Evolutionary conservation across 92 coral and sea anemone genomes (phyloP).

Genomic region (Nematostella vectensis): DNA sequence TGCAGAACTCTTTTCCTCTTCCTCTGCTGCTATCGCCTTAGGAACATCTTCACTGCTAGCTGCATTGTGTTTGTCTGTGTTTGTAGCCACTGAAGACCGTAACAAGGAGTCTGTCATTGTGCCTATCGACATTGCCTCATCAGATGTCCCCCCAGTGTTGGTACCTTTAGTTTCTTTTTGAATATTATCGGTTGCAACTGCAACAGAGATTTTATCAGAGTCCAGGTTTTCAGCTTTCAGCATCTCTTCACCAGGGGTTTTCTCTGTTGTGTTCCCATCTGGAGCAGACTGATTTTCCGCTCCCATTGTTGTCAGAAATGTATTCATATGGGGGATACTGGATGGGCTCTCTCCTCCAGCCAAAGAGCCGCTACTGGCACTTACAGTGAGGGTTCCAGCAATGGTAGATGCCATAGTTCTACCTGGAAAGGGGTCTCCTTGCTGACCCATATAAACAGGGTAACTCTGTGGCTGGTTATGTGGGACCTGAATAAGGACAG

Average conservation of each 20-base stretch:
- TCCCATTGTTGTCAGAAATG: conserved; percentile 58
- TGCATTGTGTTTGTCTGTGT: conserved; percentile 18
- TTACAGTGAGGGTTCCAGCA: conserved; percentile 4
- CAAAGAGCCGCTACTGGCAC: conserved; percentile 12
- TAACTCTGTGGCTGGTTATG: conserved; percentile 4
- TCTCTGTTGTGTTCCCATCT: neutral
- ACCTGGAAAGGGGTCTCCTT: conserved; percentile 15
- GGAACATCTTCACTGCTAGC: neutral
- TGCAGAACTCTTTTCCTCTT: neutral
- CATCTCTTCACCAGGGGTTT: neutral
- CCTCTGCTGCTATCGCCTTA: neutral
- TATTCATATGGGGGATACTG: conserved; percentile 64
- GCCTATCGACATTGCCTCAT: conserved; percentile 36
- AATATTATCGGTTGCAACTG: conserved; percentile 67
- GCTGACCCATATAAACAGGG: conserved; percentile 9
- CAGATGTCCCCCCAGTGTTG: conserved; percentile 48
- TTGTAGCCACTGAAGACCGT: conserved; percentile 65
- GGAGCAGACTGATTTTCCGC: conserved; percentile 5
- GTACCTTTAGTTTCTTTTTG: conserved; percentile 62
- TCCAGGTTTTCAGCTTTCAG: neutral
- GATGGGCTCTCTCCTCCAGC: conserved; percentile 28
- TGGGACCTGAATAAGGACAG: conserved; percentile 10
- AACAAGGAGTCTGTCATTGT: conserved; percentile 84
- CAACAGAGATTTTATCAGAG: conserved; percentile 41
- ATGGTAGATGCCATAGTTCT: conserved; percentile 10